Evolutionary conservation across 2,888 invertebrate species (phyloP), one percentile per base, ranked within the genome.

Genomic region (Amblyjoppa fuscipennis): DNA sequence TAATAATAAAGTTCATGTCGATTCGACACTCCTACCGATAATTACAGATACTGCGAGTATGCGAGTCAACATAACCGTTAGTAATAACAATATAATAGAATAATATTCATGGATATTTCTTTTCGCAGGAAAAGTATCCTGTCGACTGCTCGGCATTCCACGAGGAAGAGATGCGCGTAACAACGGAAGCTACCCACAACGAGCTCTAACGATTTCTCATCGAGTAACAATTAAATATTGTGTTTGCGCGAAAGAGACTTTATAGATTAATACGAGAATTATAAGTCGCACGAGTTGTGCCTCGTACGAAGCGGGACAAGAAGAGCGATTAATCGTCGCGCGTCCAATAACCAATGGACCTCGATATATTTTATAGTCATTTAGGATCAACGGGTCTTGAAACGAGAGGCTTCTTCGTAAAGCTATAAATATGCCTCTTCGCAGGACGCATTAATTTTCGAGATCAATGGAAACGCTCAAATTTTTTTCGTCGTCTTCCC

Each of bases 141-240:
- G 96, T 96, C 0, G 96, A 97, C 89, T 98, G 98, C 91, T 95
- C 96, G 38, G 96, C 96, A 1, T 98, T 97, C 95, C 97, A 98
- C 93, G 96, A 97, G 92, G 97, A 97, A 93, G 98, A 98, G 94
- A 94, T 96, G 66, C 96, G 96, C 95, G 97, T 97, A 41, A 98
- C 97, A 80, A 97, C 97, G 69, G 98, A 98, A 94, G 85, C 90
- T 69, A 95, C 96, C 90, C 98, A 98, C 94, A 97, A 96, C 93
- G 98, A 98, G 95, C 95, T 98, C 94, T 98, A 96, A 95, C 74
- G 53, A 82, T 69, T 45, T n/a, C n/a, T 51, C n/a, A 34, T 38
- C 41, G 9, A 25, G n/a, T 45, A 20, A 51, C 45, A 61, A 76
- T 38, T 20, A 74, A 64, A 85, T 34, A 31, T 80, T 80, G 61